Base-by-base conservation (phyloP, 2,888 invertebrate species). In the Caenorhabditis sinica region DNA sequence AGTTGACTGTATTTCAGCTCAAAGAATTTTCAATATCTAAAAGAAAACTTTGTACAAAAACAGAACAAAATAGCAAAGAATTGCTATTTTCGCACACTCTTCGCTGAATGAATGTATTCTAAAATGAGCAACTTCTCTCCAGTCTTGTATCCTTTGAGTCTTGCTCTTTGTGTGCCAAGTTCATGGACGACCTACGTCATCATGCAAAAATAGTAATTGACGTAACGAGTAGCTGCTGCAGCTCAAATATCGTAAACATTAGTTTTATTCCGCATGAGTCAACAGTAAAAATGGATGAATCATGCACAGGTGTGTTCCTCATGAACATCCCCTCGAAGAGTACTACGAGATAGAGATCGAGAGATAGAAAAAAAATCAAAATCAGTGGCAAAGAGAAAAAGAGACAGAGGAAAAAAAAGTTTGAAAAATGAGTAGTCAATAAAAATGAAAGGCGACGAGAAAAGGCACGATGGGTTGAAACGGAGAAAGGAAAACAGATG, bases 201-300 rank as follows among this genome's bases (percentile, higher is more conserved):
- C 33, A 56, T 25, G 63, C 63, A 56, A 53, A 79, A 79, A 79
- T 72, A 79, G 79, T 79, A 71, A 79, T 71, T 79, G 71, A 72
- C 71, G 79, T 56, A 66, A 30, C 65, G 8, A 51, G 63, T 40
- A 45, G 63, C 40, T 40, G 40, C 40, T 11, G 40, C 63, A 63
- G 79, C 56, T 65, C 53, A 56, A n/a, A 58, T 30, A 65, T 28
- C 66, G 66, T 75, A 72, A 79, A 79, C 79, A 71, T 72, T 51
- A 30, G 25, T 15, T 9, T 25, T 51, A 49, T 20, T 49, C 49
- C 56, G n/a, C 61, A 65, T 63, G 76, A 77, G 51, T 77, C 69
- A 69, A 77, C 36, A 45, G 66, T 53, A 30, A 25, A 40, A 40
- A 5, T 11, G 13, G 23, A 25, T 76, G 68, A 76, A 45, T 68